Evolutionary conservation across 2,888 invertebrate genomes (phyloP), one percentile per base, ranked within the genome.

Genomic region (Dolichopus griseipennis): DNA sequence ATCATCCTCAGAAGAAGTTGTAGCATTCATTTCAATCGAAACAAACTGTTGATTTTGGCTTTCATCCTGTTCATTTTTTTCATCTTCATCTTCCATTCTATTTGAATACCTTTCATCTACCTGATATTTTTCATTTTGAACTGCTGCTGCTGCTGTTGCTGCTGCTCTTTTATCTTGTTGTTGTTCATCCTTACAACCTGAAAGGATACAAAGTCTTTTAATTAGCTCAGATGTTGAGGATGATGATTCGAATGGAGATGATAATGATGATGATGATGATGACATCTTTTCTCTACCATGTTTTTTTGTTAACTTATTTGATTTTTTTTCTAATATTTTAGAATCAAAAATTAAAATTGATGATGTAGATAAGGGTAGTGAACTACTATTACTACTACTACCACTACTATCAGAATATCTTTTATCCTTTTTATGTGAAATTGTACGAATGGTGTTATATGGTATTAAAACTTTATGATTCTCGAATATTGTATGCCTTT

Each of bases 391-490:
- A n/a, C n/a, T n/a, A n/a, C n/a, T n/a, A n/a, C n/a, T n/a, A n/a
- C n/a, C n/a, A 37, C 27, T 27, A 41, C 9, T 41, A 41, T 1
- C 8, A 41, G 41, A 41, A 52, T 52, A 12, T 52, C n/a, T 52
- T 52, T 52, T 52, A 52, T 52, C n/a, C 9, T 2, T 52, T 27
- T 27, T 27, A 15, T 18, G 52, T 12, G 6, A 1, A 52, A 52
- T 2, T 12, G 52, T 3, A 52, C 18, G n/a, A n/a, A n/a, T 12
- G 4, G 15, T n/a, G 15, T 52, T 6, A 52, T 12, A 72, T 10
- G 76, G 75, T 67, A 73, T 71, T 6, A 75, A 67, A 5, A 77
- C 70, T 69, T 73, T 73, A 41, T 75, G 72, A 41, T 75, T 74
- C 66, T 74, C 70, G 6, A 73, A 66, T 65, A 62, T 65, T 5